Conservation (phyloP, 2,113 vertebrate genomes). For the Podarcis cretensis region DNA sequence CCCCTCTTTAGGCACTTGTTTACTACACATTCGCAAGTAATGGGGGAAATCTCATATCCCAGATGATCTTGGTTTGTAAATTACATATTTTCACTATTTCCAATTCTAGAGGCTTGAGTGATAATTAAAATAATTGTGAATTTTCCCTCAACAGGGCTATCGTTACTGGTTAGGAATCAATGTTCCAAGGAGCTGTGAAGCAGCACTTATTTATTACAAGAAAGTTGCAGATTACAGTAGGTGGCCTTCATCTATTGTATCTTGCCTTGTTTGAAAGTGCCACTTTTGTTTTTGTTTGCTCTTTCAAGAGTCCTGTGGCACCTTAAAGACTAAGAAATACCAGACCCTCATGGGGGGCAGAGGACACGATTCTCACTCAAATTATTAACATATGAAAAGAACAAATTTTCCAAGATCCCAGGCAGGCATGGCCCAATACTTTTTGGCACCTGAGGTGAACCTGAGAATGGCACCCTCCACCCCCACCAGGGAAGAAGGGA, state of each 20-base stretch:
- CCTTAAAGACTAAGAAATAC: too few species aligned
- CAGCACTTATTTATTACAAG: constrained; percentile 70
- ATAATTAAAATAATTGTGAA: constrained; percentile 33
- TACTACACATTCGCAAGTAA: constrained; percentile 74
- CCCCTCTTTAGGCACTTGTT: constrained; percentile 62
- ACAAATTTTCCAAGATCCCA: neutral
- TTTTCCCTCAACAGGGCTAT: constrained; percentile 65
- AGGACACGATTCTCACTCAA: neutral
- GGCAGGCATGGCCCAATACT: too few species aligned
- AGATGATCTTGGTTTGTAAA: constrained; percentile 75
- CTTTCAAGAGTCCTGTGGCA: too few species aligned
- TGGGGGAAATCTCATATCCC: constrained; percentile 72
- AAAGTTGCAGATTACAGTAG: constrained; percentile 71
- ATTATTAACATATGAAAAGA: neutral
- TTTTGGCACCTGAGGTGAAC: too few species aligned
- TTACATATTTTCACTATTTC: constrained; percentile 24
- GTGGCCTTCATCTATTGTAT: constrained; percentile 31
- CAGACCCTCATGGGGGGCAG: neutral
- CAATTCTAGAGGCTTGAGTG: neutral
- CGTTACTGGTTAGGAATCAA: constrained; percentile 73
- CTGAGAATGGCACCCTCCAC: too few species aligned
- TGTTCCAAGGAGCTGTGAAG: constrained; percentile 72
- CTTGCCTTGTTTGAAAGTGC: constrained; percentile 18
- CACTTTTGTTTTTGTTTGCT: neutral
- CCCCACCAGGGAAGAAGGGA: too few species aligned